Base-by-base conservation (phyloP, 2,888 invertebrate species). In the Drosophila paranaensis region DNA sequence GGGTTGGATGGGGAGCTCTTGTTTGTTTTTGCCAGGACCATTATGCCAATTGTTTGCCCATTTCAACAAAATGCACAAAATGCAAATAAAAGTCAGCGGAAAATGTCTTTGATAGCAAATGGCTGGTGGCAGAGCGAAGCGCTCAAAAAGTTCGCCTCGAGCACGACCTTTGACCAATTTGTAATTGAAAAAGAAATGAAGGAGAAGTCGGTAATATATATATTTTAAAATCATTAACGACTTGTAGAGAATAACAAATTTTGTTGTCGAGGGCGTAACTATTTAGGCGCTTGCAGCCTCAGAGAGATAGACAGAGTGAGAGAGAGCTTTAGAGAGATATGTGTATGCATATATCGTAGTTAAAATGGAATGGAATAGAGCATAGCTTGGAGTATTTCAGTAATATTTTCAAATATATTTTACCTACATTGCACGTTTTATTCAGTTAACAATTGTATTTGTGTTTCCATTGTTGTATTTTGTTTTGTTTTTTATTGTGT, bases 41-140 rank as follows among this genome's bases (percentile, higher is more conserved):
- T 84, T 81, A 75, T 75, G 66, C 85, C 88, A 82, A 83, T 87
- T 87, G 85, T 87, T 84, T 84, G 85, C 88, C 71, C 71, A 84
- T 81, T 83, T 83, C 63, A 74, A 54, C 63, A 76, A 68, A 79
- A 74, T 77, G 82, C 82, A 77, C 72, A 79, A 79, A 82, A 82
- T 85, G 85, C 82, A 75, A 79, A 79, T 71, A 71, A 86, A 77
- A 82, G 71, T 70, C 80, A 76, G 79, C 71, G 57, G 46, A 79
- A 75, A 87, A 71, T 83, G 79, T 77, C 82, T 87, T 82, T 87
- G 74, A 66, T 65, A 72, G 76, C 75, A 56, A 77, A 60, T 63
- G 61, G 51, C 51, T 37, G 46, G 11, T 74, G 73, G 57, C 69
- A 55, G 63, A 60, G 61, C 67, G 64, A 71, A 62, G 71, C 85